Evolutionary conservation across 2,888 invertebrate genomes (phyloP), one percentile per base, ranked within the genome.

Genomic region (Serripes groenlandicus): DNA sequence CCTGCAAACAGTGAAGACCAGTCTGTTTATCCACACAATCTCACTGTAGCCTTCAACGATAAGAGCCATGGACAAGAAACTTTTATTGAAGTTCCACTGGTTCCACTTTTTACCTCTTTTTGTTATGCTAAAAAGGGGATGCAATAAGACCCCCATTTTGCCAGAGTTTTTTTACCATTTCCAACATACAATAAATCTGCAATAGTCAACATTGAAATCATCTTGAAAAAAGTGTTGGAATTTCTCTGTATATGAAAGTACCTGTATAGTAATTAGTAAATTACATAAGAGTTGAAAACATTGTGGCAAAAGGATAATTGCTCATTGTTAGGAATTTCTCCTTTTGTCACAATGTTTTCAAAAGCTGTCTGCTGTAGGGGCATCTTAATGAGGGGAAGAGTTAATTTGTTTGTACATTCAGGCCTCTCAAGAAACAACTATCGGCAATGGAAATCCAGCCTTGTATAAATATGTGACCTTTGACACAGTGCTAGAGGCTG

Each of bases 371-470:
- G 7, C 42, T 15, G 7, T 15, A 42, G 42, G 42, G 42, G 7
- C 42, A 15, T 42, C 15, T 11, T 7, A 42, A 42, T 42, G 42
- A 11, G 42, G 42, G 7, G 15, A 42, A 42, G 42, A 15, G 42
- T 42, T 42, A 42, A 42, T 49, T 5, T 26, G 3, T 2, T 11
- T 5, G 1, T 11, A 26, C 18, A 54, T 34, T 52, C 56, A 93
- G 95, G 95, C 96, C 11, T 95, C 97, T 1, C 96, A 97, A 15
- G 98, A 98, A 80, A 97, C 98, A 5, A 96, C 97, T 5, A 96
- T 98, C 72, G 96, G 96, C 85, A 97, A 97, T 92, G 96, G 96
- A 90, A 98, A 98, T 93, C 93, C 95, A 18, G 96, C 96, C 49
- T 95, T 97, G 3, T 97, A 97, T 97, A 96, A 96, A 85, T 95